A percentile compares a stretch with the other conserved stretches of the same genome.
Evolutionary conservation across 2,113 vertebrate genomes (phyloP).

Genomic region (Saccopteryx leptura): DNA sequence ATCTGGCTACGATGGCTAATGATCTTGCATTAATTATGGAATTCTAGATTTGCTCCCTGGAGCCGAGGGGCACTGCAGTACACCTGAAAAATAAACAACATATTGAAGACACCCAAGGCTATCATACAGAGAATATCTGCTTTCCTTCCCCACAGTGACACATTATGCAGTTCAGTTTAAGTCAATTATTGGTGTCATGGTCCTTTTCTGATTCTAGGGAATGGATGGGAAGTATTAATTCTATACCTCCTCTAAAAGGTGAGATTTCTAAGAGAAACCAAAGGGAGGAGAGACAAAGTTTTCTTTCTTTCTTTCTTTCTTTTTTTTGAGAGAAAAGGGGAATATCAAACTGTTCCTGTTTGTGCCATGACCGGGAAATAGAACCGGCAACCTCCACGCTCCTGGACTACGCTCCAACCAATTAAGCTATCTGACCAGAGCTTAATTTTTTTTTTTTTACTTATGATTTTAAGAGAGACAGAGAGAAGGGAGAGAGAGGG

Average conservation of each 20-base stretch:
- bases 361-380: no score
- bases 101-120: neutral
- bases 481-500: no score
- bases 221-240: neutral
- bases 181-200: neutral
- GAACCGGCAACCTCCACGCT: no score
- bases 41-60: neutral
- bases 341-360: no score
- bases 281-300: neutral
- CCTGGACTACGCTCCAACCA: no score
- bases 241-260: neutral
- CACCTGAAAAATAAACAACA: neutral
- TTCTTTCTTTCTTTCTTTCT: no score
- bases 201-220: neutral
- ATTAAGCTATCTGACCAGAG: no score
- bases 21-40: neutral
- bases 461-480: no score
- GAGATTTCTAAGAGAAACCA: slow-evolving; percentile 6
- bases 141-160: no score
- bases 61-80: neutral
- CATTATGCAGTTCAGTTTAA: neutral
- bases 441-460: no score
- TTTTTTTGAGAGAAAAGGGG: no score
- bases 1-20: neutral
- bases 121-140: neutral